A percentile compares a stretch with the other conserved stretches of the same genome.
These are phyloP conservation scores for Tachuris rubrigastra DNA, from an alignment of 2,113 vertebrate species.

Conservation along the genomic window DNA sequence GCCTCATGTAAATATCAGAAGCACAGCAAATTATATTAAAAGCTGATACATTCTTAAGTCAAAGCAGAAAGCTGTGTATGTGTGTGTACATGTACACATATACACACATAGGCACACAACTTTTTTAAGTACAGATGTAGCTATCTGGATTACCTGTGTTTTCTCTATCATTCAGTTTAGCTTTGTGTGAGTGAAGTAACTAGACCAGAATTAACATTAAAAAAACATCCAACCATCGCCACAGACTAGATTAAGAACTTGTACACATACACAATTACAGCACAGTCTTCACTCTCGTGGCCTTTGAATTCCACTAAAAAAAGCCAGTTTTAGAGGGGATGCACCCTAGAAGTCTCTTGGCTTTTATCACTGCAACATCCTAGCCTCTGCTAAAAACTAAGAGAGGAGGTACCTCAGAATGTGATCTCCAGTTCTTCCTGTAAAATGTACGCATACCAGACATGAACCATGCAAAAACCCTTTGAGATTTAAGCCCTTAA, in stretches of 20 bases:
- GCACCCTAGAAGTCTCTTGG: background rate
- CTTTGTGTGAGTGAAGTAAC: background rate
- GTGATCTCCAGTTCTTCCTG: background rate
- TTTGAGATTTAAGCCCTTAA: slow-evolving; percentile 55
- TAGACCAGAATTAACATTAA: background rate
- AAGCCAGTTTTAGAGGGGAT: background rate
- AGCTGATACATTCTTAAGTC: slow-evolving; percentile 53
- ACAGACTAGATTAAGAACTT: slow-evolving; percentile 37
- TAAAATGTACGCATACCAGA: slow-evolving; percentile 7
- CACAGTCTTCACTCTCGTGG: slow-evolving; percentile 4
- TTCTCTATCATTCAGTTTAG: background rate
- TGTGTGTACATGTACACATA: background rate
- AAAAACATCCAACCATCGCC: background rate
- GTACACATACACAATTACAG: background rate
- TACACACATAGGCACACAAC: background rate
- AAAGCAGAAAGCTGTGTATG: slow-evolving; percentile 18
- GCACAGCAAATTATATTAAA: slow-evolving; percentile 42
- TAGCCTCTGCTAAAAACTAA: slow-evolving; percentile 26
- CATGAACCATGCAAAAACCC: slow-evolving; percentile 42
- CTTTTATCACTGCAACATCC: slow-evolving; percentile 36
- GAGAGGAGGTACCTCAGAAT: slow-evolving; percentile 10
- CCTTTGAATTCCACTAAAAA: slow-evolving; percentile 7
- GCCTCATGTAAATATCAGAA: slow-evolving; percentile 39
- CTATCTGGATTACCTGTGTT: background rate
- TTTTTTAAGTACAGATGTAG: background rate